Conservation (phyloP, 1,140 invertebrate species). For the Eufriesea mexicana region DNA sequence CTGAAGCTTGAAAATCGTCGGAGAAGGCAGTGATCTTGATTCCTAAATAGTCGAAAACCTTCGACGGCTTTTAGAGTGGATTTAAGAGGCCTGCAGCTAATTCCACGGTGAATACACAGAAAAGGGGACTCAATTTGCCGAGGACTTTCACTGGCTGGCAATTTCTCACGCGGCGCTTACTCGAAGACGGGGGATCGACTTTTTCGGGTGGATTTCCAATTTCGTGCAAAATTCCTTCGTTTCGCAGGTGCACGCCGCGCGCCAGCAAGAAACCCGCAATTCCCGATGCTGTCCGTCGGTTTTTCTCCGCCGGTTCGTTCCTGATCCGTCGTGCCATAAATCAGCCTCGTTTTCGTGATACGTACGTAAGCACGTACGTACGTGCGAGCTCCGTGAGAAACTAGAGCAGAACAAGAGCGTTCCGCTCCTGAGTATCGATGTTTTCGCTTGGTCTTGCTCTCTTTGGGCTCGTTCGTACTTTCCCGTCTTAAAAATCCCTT, state of each 20-base stretch:
- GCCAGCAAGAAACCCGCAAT: conserved; percentile 37
- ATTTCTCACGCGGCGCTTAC: conserved; percentile 38
- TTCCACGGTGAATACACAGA: not conserved
- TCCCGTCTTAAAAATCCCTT: too few relatives aligned
- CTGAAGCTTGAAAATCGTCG: too few relatives aligned
- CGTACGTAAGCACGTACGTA: conserved; percentile 18
- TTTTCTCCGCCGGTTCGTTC: conserved; percentile 31
- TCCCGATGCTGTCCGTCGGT: conserved; percentile 12
- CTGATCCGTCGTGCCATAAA: conserved; percentile 40
- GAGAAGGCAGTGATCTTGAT: not conserved
- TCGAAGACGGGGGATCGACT: not conserved
- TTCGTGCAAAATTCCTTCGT: conserved; percentile 43
- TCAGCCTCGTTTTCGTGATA: conserved; percentile 50
- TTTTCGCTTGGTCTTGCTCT: not conserved
- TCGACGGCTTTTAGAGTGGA: not conserved
- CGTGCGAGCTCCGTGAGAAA: conserved; percentile 33
- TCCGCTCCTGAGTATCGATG: not conserved
- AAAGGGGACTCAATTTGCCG: conserved; percentile 14
- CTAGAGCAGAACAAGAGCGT: conserved; percentile 34
- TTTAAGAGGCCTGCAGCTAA: not conserved
- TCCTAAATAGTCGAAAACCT: not conserved
- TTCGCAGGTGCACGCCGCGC: conserved; percentile 33
- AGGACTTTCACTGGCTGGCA: conserved; percentile 23
- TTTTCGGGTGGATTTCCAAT: conserved; percentile 46
- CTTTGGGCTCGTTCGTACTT: not conserved